Evolutionary conservation across 2,113 vertebrate species (phyloP).

Genomic region (Actenoides hombroni): DNA sequence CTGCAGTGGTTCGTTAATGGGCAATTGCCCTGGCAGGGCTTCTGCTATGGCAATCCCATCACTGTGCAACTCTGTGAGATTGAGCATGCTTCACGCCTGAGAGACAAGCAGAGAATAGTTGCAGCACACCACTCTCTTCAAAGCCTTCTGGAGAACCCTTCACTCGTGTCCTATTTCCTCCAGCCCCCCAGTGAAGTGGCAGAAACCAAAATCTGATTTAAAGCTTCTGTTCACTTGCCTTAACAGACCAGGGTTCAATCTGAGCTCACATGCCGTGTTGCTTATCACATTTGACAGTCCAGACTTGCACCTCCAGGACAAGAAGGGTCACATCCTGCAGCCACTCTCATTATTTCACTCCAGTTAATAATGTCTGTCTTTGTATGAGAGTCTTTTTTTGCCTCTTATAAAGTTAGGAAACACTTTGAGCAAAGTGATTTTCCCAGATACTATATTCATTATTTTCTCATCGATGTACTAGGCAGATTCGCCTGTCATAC

Average conservation of each 20-base stretch:
- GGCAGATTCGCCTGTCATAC: constrained; percentile 42
- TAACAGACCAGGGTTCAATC: neutral
- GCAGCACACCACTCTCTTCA: neutral
- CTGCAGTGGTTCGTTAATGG: neutral
- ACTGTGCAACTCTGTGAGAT: neutral
- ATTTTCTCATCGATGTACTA: constrained; percentile 41
- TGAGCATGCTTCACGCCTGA: neutral
- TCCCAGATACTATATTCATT: constrained; percentile 29
- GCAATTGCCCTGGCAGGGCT: neutral
- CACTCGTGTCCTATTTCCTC: neutral
- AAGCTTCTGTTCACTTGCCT: neutral
- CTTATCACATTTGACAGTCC: neutral
- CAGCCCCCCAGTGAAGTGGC: neutral
- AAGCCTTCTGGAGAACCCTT: constrained; percentile 11
- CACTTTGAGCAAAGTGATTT: constrained; percentile 18
- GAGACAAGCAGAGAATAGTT: neutral
- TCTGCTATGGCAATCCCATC: neutral
- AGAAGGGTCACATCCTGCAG: neutral
- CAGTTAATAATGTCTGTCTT: neutral
- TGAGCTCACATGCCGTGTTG: accelerated
- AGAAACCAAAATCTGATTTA: neutral
- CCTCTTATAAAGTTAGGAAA: neutral
- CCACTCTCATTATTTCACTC: neutral
- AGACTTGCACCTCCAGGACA: constrained; percentile 8
- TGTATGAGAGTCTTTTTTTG: neutral